A percentile compares a stretch with the other conserved stretches of the same genome.
These are phyloP conservation scores for Tinea semifulvella DNA, from an alignment of 2,888 invertebrate species.

Conservation along the genomic window DNA sequence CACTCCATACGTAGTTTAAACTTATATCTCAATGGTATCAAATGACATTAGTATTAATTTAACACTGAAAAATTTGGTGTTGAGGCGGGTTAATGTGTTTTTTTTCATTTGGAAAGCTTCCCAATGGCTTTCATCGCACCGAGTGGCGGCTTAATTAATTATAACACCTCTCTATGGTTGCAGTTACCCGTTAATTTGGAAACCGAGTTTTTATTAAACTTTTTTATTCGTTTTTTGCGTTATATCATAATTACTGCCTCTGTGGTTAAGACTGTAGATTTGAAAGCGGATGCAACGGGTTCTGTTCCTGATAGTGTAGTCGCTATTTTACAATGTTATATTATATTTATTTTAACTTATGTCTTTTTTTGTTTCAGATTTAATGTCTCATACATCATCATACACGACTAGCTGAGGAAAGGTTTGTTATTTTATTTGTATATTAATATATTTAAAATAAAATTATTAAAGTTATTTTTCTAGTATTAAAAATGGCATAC, in stretches of 20 bases:
- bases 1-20: too few species aligned
- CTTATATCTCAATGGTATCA: too few species aligned
- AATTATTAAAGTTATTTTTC: too few species aligned
- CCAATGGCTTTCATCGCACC: conserved; percentile 7
- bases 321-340: too few species aligned
- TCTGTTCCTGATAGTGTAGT: too few species aligned
- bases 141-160: conserved; percentile 3
- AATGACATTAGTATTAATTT: background rate
- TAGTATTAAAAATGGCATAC: too few species aligned
- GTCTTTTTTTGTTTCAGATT: conserved; percentile 6
- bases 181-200: conserved; percentile 9
- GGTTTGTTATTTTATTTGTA: background rate
- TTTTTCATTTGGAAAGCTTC: conserved; percentile 1
- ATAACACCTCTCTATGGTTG: background rate
- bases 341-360: too few species aligned
- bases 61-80: background rate
- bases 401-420: conserved; percentile 1
- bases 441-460: background rate
- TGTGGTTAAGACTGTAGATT: too few species aligned
- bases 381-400: background rate
- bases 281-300: too few species aligned
- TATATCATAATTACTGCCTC: too few species aligned
- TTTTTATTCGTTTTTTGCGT: too few species aligned
- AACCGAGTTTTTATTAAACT: too few species aligned
- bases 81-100: background rate